Evolutionary conservation across 2,797 vertebrate genomes (phyloP).

Genomic region (Echiichthys vipera): DNA sequence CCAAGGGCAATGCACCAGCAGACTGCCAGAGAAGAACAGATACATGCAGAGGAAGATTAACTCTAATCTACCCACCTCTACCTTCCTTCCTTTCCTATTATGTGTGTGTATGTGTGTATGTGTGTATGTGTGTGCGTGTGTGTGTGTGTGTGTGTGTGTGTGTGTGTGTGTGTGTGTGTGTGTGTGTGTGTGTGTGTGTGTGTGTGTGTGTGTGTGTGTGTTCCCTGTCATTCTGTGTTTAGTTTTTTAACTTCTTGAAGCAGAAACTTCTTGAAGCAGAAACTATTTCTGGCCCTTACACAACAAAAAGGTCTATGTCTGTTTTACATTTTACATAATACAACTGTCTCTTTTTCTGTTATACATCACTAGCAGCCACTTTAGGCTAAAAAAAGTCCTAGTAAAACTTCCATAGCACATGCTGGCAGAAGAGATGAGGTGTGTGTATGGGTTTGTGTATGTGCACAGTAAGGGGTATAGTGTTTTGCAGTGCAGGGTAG

Average conservation of each 20-base stretch:
- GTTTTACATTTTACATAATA: slow-evolving; percentile 27
- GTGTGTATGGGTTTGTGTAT: slow-evolving; percentile 21
- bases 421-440: background rate
- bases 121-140: background rate
- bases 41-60: background rate
- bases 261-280: background rate
- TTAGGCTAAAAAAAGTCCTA: background rate
- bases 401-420: background rate
- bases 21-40: slow-evolving; percentile 1
- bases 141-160: background rate
- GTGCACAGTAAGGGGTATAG: background rate
- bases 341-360: background rate
- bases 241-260: background rate
- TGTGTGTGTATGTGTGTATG: slow-evolving; percentile 12
- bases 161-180: slow-evolving; percentile 18
- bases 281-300: slow-evolving; percentile 16
- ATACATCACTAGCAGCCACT: background rate
- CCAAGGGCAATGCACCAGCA: slow-evolving; percentile 11
- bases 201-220: slow-evolving; percentile 13
- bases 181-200: slow-evolving; percentile 14
- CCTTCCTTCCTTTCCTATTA: background rate
- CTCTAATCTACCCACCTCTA: slow-evolving; percentile 10
- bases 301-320: background rate
- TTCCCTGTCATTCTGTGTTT: background rate
- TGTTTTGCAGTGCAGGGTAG: slow-evolving; percentile 11